Base-by-base conservation (phyloP, 2,113 vertebrate species). In the Phycodurus eques region DNA sequence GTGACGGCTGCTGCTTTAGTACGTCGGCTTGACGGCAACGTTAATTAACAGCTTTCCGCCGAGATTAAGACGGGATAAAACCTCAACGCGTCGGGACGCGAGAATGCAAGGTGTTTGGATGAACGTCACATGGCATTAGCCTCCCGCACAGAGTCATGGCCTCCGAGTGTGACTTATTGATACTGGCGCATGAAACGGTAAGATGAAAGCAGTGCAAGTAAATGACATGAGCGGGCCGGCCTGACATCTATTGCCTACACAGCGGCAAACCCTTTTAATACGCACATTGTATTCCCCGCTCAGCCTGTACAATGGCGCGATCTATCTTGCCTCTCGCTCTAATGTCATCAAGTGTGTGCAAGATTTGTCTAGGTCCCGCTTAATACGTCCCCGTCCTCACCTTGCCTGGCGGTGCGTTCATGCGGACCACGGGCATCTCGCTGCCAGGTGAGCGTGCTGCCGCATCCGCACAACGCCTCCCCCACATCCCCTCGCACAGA, bases 31-130 rank as follows among this genome's bases (percentile, higher is more conserved):
- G 92, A 92, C 90, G 87, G 90, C 83, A 61, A 80, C 88, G 87
- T 88, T 92, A 92, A 93, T 93, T 92, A 92, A 89, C 77, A 85
- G 85, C 86, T 82, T 85, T 89, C 88, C 82, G 78, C 82, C 78
- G 84, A 90, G 87, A 92, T 92, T 90, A 92, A 89, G 88, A 87
- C 77, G 82, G 86, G 79, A 87, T 82, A 75, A 90, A 90, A 90
- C 81, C 70, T 88, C 31, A 59, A 62, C 67, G 44, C 61, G 56
- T 74, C 53, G n/a, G 47, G 60, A 60, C 75, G 33, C 53, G 47
- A 15, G n/a, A 76, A 62, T 71, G 20, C 53, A 46, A 9, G 44
- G 65, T 74, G 73, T 61, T 51, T 42, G 82, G 77, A 87, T 83
- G 76, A 84, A 81, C 69, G 35, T 49, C 60, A 67, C 72, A 76